Evolutionary conservation across 2,113 vertebrate genomes (phyloP).

Genomic region (Phrynosoma blainvillii): DNA sequence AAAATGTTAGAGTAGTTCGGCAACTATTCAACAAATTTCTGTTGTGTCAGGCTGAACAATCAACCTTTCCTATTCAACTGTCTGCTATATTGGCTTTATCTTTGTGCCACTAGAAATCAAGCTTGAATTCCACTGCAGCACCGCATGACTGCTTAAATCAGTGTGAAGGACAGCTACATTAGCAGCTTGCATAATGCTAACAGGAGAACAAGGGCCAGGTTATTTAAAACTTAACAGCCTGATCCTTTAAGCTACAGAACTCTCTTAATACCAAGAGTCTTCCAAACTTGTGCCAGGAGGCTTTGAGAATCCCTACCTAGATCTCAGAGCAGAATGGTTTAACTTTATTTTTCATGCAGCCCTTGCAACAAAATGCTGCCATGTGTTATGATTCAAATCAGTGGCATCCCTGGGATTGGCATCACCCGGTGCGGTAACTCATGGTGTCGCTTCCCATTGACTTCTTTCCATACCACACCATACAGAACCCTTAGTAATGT

Average conservation of each 20-base stretch:
- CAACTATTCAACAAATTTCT: too few relatives aligned
- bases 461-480: too few relatives aligned
- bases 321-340: background rate
- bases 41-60: background rate
- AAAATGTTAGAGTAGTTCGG: too few relatives aligned
- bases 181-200: conserved; percentile 48
- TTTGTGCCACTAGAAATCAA: conserved; percentile 37
- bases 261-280: background rate
- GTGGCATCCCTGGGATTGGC: too few relatives aligned
- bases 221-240: conserved; percentile 49
- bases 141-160: conserved; percentile 47
- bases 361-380: background rate
- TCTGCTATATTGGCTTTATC: conserved; percentile 52
- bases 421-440: too few relatives aligned
- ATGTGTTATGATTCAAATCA: background rate
- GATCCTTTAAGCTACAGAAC: conserved; percentile 38
- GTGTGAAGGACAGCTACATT: conserved; percentile 62
- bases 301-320: too few relatives aligned
- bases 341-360: background rate
- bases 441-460: too few relatives aligned
- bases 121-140: conserved; percentile 52
- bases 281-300: background rate
- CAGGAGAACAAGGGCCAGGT: conserved; percentile 39
- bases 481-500: too few relatives aligned
- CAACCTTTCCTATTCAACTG: conserved; percentile 30